Base-by-base conservation (phyloP, 2,113 vertebrate genomes). In the Psilopsiagon aymara region DNA sequence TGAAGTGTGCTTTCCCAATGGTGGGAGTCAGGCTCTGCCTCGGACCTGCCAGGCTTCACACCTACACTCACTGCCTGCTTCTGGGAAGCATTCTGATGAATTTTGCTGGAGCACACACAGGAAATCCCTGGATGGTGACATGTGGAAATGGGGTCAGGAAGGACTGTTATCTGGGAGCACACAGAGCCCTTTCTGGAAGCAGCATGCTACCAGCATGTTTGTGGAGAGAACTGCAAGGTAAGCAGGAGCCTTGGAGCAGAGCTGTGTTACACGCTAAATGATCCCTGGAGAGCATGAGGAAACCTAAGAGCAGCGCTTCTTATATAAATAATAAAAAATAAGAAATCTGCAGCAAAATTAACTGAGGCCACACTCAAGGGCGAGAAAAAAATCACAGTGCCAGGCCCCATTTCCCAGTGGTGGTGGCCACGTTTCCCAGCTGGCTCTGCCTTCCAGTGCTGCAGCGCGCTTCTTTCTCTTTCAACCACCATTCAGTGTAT, bases 31-130 rank as follows among this genome's bases (percentile, higher is more conserved):
- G 20, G 55, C 53, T 39, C 62, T 82, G 62, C 29, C 75, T n/a
- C 0, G 0, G 27, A 41, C n/a, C 80, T 60, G 17, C 39, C 20
- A 51, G 23, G 41, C 19, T 74, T 31, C 80, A 47, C 19, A 8
- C 19, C 68, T 10, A 6, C 0, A 0, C 47, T 85, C 28, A 59
- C 5, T 0, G 16, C 46, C 89, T 29, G 33, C 1, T 41, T 47
- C 85, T 35, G 41, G 52, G 49, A 53, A 41, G 51, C 66, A 92
- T 12, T 9, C 1, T 12, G 63, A 31, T 16, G 1, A 16, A 5
- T 70, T 47, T 37, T 63, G 35, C 39, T 70, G 23, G 35, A 67
- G 60, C 4, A 88, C 0, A 1, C 46, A 75, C 47, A 82, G 74
- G 43, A 88, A 90, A 74, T 21, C 85, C 55, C 79, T 83, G 60